Conservation (phyloP, 2,888 invertebrate genomes). For the Caenorhabditis imperialis region DNA sequence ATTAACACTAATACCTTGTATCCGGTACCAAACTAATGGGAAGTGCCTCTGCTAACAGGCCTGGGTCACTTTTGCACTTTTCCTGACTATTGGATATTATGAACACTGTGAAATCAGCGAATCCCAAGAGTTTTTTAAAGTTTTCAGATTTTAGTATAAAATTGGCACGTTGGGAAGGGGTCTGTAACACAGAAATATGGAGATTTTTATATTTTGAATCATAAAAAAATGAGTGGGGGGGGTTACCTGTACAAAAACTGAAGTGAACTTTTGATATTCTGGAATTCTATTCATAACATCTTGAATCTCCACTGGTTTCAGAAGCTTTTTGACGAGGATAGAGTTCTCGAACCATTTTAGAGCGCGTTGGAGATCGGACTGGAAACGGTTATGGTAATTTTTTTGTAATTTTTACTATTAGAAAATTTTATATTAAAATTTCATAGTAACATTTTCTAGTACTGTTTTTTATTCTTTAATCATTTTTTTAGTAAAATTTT, state of each 20-base stretch:
- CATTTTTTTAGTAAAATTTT: no score
- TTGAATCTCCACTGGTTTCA: background rate
- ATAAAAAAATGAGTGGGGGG: no score
- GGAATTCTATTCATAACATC: slow-evolving; percentile 15
- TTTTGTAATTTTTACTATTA: no score
- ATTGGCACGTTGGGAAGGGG: slow-evolving; percentile 5
- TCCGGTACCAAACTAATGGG: slow-evolving; percentile 22
- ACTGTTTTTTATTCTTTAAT: background rate
- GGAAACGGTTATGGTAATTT: background rate
- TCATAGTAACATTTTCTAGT: no score
- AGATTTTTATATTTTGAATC: background rate
- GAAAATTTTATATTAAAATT: no score
- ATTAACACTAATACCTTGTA: slow-evolving; percentile 1
- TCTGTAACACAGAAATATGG: slow-evolving; percentile 1
- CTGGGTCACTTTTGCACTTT: slow-evolving; percentile 14
- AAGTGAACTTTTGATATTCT: slow-evolving; percentile 28
- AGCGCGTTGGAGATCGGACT: slow-evolving; percentile 34
- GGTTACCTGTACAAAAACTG: slow-evolving; percentile 28
- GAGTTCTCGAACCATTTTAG: slow-evolving; percentile 42
- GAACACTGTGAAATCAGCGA: slow-evolving; percentile 32
- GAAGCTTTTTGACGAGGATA: slow-evolving; percentile 7
- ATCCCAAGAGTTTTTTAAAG: slow-evolving; percentile 8
- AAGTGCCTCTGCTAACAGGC: slow-evolving; percentile 29
- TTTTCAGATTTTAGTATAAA: slow-evolving; percentile 3
- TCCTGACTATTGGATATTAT: slow-evolving; percentile 12